Evolutionary conservation across 2,888 invertebrate genomes (phyloP), one percentile per base, ranked within the genome.

Genomic region (Leucania comma): DNA sequence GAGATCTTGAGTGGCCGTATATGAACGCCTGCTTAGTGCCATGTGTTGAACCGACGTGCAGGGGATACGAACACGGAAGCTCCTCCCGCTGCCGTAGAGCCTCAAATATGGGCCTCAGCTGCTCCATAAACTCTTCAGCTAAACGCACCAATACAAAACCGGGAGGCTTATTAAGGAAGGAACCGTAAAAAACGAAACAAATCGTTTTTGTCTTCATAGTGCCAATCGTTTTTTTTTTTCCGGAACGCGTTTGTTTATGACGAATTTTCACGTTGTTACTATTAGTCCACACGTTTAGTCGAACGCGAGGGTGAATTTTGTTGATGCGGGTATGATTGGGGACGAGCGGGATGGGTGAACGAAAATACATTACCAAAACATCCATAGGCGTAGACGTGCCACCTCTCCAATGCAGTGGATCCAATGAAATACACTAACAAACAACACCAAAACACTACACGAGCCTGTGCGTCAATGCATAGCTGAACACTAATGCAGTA

Each of bases 31-130:
- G 96, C 93, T 96, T 96, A 90, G 96, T 96, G 96, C 97, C 94
- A 96, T 97, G 95, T 94, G 97, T 95, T 91, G 97, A 95, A 93
- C 97, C 97, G 97, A 98, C 98, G 96, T 98, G 98, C 95, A 98
- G 97, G 91, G 98, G 98, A 96, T 98, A 98, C 92, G 98, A 98
- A 96, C 98, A 98, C 93, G 98, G 98, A 90, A 98, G 97, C 96
- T 98, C 98, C 96, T 98, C 98, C 94, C 98, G 98, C 95, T 98
- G 98, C 93, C 98, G 97, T 94, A 98, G 97, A 96, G 98, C 98
- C 97, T 98, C 98, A 97, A 99, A 98, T 96, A 99, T 98, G 93
- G 98, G 98, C 98, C 98, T 98, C 97, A 99, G 97, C 97, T 98
- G 98, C 97, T 97, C 98, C 97, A 99, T 97, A 97, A 98, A 98